Base-by-base conservation (phyloP, 1,140 invertebrate species). In the Gerris buenoi region DNA sequence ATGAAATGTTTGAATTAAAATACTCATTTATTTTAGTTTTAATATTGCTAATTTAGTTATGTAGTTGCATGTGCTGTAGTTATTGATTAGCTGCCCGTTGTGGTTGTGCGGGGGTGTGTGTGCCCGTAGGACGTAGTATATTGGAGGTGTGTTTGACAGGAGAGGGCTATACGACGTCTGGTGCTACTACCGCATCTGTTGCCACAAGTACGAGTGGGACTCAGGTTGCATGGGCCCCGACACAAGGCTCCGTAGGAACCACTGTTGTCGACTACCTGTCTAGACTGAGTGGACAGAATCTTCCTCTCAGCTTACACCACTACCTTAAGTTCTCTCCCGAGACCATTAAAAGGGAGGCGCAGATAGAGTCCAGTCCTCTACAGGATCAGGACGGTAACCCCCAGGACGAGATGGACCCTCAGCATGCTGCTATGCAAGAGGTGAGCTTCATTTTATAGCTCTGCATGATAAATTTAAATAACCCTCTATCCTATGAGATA, bases 251-350 rank as follows among this genome's bases (percentile, higher is more conserved):
- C 5, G 84, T 86, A 27, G 86, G 86, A 61, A 86, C 87, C 2
- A 86, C 88, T 0, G 88, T 91, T 18, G 88, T 88, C 18, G 88
- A 91, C 77, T 91, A 91, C 76, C 80, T 91, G 63, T 88, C 87
- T 63, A 85, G 87, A 73, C 76, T 88, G 69, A 85, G 85, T 33
- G 82, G 85, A 25, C 84, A 83, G 64, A 87, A 87, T 1, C 74
- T 90, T 71, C 88, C 88, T 0, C 76, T 91, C 23, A 88, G 86
- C 62, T 77, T 91, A 33, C 88, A 90, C 72, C 88, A 91, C 74
- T 88, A 91, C 72, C 81, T 91, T 23, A 91, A 91, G 76, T 90
- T 90, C 75, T 90, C 88, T 1, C 86, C 86, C 0, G 87, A 88
- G 73, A 86, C 81, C 68, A 88, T 88, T 63, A 88, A 88, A 68